Evolutionary conservation across 2,113 vertebrate species (phyloP).

Genomic region (Gobio gobio): DNA sequence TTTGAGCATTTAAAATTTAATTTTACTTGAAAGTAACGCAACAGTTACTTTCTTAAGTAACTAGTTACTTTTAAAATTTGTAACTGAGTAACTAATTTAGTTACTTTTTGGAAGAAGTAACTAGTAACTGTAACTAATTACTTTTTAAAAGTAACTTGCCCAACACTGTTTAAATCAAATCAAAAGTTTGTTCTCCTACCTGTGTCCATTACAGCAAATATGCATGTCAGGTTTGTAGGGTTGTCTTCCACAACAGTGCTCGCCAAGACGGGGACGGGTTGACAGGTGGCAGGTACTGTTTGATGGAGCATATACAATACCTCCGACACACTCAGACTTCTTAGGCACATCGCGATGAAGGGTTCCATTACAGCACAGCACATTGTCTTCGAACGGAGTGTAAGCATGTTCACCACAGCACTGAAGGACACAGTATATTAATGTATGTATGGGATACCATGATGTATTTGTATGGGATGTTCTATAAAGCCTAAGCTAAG

Average conservation of each 20-base stretch:
- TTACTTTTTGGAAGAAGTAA: no score
- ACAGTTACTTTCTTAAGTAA: no score
- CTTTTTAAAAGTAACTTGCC: no score
- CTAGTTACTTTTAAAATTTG: no score
- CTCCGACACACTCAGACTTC: background rate
- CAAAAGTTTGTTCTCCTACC: background rate
- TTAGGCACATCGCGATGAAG: background rate
- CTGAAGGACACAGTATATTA: slow-evolving; percentile 18
- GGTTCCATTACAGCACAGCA: slow-evolving; percentile 34
- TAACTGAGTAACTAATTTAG: no score
- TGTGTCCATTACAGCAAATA: slow-evolving; percentile 52
- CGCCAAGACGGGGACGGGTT: background rate
- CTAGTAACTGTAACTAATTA: no score
- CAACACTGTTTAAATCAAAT: background rate
- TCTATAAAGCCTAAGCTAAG: background rate
- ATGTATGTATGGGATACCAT: no score
- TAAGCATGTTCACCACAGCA: slow-evolving; percentile 6
- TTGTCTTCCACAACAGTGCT: slow-evolving; percentile 43
- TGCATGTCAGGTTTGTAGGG: background rate
- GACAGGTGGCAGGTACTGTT: background rate
- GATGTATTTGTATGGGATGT: background rate
- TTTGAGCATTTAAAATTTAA: no score
- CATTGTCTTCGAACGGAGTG: background rate
- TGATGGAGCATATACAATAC: background rate
- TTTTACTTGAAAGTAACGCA: no score